Percentiles rank a stretch among this genome's conserved stretches.
These are phyloP conservation scores for Climacteris rufus DNA, from an alignment of 2,113 vertebrate genomes.

Conservation along the genomic window DNA sequence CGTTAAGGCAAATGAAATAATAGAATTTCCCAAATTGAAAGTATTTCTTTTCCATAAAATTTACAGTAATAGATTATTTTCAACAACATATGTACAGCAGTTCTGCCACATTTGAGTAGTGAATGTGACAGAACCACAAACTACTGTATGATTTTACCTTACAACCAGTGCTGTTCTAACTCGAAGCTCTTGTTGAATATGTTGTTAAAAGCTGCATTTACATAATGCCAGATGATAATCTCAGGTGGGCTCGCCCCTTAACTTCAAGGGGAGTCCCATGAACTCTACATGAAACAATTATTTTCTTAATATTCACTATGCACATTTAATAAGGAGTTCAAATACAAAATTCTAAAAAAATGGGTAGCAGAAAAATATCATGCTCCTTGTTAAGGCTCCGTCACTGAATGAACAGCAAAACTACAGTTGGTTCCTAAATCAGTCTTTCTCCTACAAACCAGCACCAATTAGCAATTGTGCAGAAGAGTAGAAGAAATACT, in stretches of 20 bases:
- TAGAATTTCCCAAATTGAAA: background rate
- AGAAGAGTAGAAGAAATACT: background rate
- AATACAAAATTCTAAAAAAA: background rate
- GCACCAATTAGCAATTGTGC: background rate
- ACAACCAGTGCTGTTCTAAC: background rate
- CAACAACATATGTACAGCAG: background rate
- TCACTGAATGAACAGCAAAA: background rate
- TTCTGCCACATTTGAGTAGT: background rate
- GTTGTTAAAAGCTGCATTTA: background rate
- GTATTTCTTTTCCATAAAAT: background rate
- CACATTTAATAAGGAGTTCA: background rate
- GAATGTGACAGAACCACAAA: background rate
- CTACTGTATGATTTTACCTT: background rate
- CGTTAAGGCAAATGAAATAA: background rate
- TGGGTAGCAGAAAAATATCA: background rate
- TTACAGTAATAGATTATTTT: background rate
- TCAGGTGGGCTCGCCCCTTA: background rate
- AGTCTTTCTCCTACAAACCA: background rate
- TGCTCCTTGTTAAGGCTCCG: background rate
- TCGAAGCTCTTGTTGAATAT: background rate
- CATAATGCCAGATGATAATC: background rate
- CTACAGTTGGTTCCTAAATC: background rate
- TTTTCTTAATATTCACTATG: background rate
- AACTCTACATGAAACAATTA: background rate
- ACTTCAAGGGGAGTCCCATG: background rate